Evolutionary conservation across 1,140 invertebrate species (phyloP).

Genomic region (Philopotamus ludificatus): DNA sequence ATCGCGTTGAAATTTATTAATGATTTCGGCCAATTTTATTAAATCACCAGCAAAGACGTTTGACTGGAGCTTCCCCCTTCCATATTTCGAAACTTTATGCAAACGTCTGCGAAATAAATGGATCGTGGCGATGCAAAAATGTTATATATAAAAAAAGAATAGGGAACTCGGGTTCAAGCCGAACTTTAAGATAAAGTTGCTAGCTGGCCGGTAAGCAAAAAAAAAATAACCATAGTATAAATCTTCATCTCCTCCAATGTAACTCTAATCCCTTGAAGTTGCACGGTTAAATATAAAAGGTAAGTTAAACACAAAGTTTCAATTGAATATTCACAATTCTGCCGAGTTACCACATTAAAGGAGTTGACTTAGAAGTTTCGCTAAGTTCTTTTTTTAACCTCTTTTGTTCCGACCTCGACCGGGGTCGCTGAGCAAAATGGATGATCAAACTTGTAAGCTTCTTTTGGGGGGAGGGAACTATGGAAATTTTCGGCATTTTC

Average conservation of each 20-base stretch:
- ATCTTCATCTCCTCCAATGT: background rate
- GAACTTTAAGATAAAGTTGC: background rate
- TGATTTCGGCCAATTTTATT: background rate
- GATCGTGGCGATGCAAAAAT: background rate
- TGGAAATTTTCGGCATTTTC: too few relatives aligned
- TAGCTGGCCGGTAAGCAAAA: background rate
- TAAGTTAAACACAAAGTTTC: slow-evolving; percentile 11
- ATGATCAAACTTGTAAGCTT: too few relatives aligned
- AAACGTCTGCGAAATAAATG: background rate
- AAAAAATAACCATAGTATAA: background rate
- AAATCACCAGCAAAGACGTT: background rate
- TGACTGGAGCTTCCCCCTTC: background rate
- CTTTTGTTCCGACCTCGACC: background rate
- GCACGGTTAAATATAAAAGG: slow-evolving; percentile 7
- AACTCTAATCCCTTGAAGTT: background rate
- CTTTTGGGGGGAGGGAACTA: too few relatives aligned
- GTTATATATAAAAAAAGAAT: slow-evolving; percentile 2
- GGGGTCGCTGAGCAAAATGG: too few relatives aligned
- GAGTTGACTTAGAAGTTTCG: background rate
- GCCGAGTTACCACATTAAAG: slow-evolving; percentile 2
- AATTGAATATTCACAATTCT: slow-evolving; percentile 11
- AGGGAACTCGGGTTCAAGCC: background rate
- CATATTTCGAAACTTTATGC: background rate
- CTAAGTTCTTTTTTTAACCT: background rate
- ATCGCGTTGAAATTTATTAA: background rate